phyloP scores from a whole-genome alignment of 1,140 invertebrate species.

The Pachypsylla venusta region DNA sequence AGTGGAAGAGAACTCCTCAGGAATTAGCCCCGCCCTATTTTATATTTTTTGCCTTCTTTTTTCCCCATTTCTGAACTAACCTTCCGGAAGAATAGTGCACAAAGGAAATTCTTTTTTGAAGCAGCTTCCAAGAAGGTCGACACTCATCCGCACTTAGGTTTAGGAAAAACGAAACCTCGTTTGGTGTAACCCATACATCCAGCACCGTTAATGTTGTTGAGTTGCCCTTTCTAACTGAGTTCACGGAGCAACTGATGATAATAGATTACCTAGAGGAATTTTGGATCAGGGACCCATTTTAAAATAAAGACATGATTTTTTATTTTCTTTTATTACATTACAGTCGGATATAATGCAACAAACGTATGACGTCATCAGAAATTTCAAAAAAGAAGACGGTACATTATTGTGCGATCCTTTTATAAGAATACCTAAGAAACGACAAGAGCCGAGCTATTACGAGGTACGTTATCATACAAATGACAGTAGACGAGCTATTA shows the following conservation, averaged over 20 bases:
- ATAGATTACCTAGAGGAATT: not conserved
- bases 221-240: not conserved
- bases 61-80: no score
- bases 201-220: not conserved
- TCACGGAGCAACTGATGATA: not conserved
- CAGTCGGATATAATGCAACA: conserved; percentile 78
- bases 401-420: conserved; percentile 81
- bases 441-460: conserved; percentile 79
- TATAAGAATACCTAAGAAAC: conserved; percentile 79
- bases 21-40: no score
- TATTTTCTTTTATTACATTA: conserved; percentile 24
- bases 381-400: conserved; percentile 84
- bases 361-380: conserved; percentile 78
- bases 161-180: no score
- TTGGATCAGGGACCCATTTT: not conserved
- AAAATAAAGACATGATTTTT: conserved; percentile 2
- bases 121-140: no score
- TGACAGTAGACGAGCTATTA: no score
- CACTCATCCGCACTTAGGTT: no score
- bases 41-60: no score
- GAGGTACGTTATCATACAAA: no score
- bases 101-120: no score
- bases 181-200: no score
- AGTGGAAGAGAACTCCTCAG: no score
- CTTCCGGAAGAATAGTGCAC: no score